Evolutionary conservation across 2,888 invertebrate genomes (phyloP), one percentile per base, ranked within the genome.

Genomic region (Harpagoxenus sublaevis): DNA sequence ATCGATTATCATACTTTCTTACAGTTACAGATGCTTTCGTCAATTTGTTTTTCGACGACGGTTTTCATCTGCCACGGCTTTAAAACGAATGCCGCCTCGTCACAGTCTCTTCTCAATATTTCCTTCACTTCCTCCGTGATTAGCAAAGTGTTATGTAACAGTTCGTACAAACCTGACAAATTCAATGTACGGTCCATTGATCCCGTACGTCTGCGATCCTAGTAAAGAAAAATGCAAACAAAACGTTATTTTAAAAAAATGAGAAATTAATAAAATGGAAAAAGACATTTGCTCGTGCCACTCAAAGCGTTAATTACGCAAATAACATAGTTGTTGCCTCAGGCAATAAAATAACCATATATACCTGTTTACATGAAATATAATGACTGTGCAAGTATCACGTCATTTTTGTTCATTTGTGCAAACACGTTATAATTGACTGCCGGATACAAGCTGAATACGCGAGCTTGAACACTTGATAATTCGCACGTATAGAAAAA

Each of bases 51-150:
- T n/a, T 88, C 84, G 12, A 89, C 68, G 3, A 89, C 53, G 9
- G 87, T 91, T 88, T 93, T 92, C 31, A 91, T 86, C 10, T 87
- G 84, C 94, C 94, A 95, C 10, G 94, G 93, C 70, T 92, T 92
- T 42, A 95, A 87, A 75, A 91, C 93, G 79, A 92, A 93, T 82
- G 84, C 90, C 1, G 94, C 94, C 84, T 94, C 93, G 12, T 94
- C 92, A 71, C 94, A 94, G 81, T 95, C 91, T 12, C 35, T 85
- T 83, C 91, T 89, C 35, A 95, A 81, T 45, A 90, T 82, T 63
- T 77, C 83, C 83, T 92, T 94, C 2, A 91, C 92, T 15, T 89
- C 84, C 65, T 94, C 93, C 3, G 94, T 93, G 8, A 88, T 84
- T 39, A 57, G 31, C 23, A 93, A 85, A 79, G 89, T 88, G 18